These are phyloP conservation scores for Grallaria varia DNA, from an alignment of 2,113 vertebrate species.

Conservation along the genomic window DNA sequence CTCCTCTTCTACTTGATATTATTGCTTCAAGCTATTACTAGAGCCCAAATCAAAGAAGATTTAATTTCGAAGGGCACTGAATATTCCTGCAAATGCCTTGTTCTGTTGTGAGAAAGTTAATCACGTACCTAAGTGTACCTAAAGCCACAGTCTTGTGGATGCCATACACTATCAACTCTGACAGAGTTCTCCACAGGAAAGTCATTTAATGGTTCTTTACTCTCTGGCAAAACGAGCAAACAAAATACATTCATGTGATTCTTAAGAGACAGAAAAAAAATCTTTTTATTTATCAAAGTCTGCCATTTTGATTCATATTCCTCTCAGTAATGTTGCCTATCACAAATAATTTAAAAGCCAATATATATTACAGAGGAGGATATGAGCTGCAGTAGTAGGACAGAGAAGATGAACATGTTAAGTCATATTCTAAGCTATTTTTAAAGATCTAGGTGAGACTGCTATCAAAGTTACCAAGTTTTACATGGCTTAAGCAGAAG, in stretches of 20 bases:
- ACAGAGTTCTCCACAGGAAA: neutral
- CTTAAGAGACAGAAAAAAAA: neutral
- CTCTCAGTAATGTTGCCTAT: neutral
- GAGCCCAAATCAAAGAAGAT: neutral
- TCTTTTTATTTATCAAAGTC: neutral
- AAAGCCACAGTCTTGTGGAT: neutral
- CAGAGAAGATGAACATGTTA: neutral
- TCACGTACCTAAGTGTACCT: neutral
- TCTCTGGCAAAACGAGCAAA: neutral
- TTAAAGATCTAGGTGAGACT: neutral
- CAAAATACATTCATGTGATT: neutral
- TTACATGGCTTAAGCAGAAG: neutral
- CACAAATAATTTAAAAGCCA: slow-evolving; percentile 36
- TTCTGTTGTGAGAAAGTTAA: neutral
- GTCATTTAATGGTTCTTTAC: neutral
- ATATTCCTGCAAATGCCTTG: neutral
- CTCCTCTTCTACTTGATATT: neutral
- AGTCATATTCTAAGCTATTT: neutral
- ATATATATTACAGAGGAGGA: neutral
- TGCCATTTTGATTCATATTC: neutral
- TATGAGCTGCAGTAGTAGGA: neutral
- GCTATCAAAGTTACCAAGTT: neutral
- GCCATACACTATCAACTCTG: neutral
- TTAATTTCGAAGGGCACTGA: neutral
- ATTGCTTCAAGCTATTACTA: neutral